Evolutionary conservation across 2,888 invertebrate species (phyloP), one percentile per base, ranked within the genome.

Genomic region (Mythimna albipuncta): DNA sequence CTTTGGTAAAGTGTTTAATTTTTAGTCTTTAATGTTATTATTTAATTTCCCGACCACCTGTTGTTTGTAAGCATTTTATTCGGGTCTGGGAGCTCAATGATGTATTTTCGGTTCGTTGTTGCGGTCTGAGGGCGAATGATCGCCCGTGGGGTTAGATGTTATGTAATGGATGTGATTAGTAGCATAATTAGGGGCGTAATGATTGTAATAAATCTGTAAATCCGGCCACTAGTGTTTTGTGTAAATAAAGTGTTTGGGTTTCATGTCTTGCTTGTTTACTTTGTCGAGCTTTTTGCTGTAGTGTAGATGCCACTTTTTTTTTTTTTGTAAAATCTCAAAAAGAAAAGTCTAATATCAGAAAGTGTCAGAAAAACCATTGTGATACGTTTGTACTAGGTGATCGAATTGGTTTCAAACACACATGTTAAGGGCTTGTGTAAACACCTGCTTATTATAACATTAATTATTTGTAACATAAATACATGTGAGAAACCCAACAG

Each of bases 1-100:
- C 89, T 91, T 90, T 61, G 79, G 54, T 73, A 75, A 77, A 82
- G 84, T 88, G 86, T 88, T 90, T 87, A 85, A 90, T 89, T 90
- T 90, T 91, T 89, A 82, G 78, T 83, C 63, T 75, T 78, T 81
- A 75, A 79, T 81, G 76, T 83, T 83, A 81, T 81, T 83, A 81
- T 81, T 83, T 81, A 81, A 81, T 81, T 83, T 70, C 50, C 67
- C 61, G 32, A 38, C 69, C 81, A 81, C 81, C 81, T 81, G 81
- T 81, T 81, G 81, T 83, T 69, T 66, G 35, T 58, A 26, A n/a
- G 57, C 55, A 65, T 65, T 83, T 82, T 52, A 50, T 57, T 80
- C 35, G 10, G 50, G 35, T 26, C 67, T 65, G 19, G 10, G 13
- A 54, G 32, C 50, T 54, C 26, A 59, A 32, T 57, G 50, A 16